A percentile compares a stretch with the other conserved stretches of the same genome.
phyloP scores from a whole-genome alignment of 1,140 invertebrate species.

The Spodoptera frugiperda region DNA sequence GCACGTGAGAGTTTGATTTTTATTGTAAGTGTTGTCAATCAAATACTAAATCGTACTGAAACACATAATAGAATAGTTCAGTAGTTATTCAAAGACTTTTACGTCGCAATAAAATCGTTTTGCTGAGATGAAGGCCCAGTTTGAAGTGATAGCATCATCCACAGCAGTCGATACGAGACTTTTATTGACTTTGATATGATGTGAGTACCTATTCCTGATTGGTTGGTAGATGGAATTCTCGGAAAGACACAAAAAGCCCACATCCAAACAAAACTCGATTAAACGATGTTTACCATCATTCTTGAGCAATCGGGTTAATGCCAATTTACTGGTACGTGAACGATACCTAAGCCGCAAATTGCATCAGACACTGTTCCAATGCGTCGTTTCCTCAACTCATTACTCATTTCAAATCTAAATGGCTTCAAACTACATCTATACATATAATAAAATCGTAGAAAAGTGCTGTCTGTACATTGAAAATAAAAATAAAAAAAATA shows the following conservation, averaged over 20 bases:
- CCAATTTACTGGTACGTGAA: conserved; percentile 9
- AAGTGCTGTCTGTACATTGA: too few species aligned
- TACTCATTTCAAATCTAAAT: conserved; percentile 32
- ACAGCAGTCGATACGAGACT: neutral
- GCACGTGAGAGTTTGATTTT: too few species aligned
- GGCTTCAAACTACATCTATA: conserved; percentile 16
- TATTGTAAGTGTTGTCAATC: too few species aligned
- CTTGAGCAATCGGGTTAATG: neutral
- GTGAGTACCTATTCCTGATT: neutral
- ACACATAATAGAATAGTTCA: neutral
- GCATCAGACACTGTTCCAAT: conserved; percentile 14
- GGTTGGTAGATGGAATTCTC: neutral
- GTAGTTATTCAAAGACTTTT: neutral
- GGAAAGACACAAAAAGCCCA: conserved; percentile 1
- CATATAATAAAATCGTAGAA: too few species aligned
- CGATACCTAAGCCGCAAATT: conserved; percentile 18
- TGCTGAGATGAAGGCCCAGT: neutral
- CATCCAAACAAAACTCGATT: neutral
- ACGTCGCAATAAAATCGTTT: too few species aligned
- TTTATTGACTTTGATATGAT: neutral
- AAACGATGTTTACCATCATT: conserved; percentile 12
- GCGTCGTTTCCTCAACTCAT: conserved; percentile 16
- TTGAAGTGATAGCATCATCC: neutral
- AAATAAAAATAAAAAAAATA: too few species aligned
- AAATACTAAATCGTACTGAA: too few species aligned